Base-by-base conservation (phyloP, 2,888 invertebrate genomes). In the Drosophila tanythrix region DNA sequence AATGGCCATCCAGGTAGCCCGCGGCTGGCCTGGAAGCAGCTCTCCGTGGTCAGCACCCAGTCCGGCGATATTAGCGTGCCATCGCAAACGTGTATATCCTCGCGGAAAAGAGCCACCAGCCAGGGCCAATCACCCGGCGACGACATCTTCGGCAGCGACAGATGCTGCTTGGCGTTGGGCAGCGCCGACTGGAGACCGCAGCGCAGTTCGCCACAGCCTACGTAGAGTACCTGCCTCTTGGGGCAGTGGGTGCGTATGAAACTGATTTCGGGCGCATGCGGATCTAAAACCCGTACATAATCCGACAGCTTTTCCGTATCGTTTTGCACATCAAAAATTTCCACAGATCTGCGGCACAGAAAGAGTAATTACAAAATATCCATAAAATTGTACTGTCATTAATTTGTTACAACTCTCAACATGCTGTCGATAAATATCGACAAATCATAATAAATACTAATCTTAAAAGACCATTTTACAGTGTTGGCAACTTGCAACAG, bases 111-210 rank as follows among this genome's bases (percentile, higher is more conserved):
- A 2, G 97, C 96, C 25, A 96, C 97, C 91, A 97, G 96, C 98
- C 98, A 98, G n/a, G 98, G 98, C 98, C 98, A 97, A 92, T 97
- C 97, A 3, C 97, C 97, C 1, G 96, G 96, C 5, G 94, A 94
- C 1, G 97, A 95, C 93, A 96, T 96, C 88, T 97, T 96, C 43
- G 95, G 94, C 71, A 97, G 93, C 11, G 92, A 89, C 25, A 92
- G 62, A 70, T 93, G 83, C 65, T 93, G 94, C 52, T 92, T 91
- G 35, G 91, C 89, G 65, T 87, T 87, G 5, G 92, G 90, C 56
- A 94, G 93, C 0, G 93, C 94, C 15, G 96, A 95, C 62, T 96
- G 94, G 55, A 96, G 92, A 0, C 97, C 97, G 90, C 97, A 97
- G 88, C 96, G 96, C 95, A 93, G 94, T 81, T 97, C 95, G 60